These are phyloP conservation scores for Ataeniobius toweri DNA, from an alignment of 2,797 vertebrate genomes.

Conservation along the genomic window DNA sequence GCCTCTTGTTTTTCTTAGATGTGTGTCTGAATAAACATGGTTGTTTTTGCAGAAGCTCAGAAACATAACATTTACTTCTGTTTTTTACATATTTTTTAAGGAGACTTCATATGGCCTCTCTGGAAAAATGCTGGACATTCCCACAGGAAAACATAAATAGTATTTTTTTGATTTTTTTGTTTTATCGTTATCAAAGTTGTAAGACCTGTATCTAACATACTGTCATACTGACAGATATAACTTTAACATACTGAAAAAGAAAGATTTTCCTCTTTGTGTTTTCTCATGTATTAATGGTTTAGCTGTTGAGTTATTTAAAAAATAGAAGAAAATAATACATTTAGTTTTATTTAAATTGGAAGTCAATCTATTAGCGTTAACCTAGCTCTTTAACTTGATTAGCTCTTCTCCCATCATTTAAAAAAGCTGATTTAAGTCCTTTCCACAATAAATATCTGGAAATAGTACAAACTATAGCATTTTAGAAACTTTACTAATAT, in stretches of 20 bases:
- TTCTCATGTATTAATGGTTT: too few relatives aligned
- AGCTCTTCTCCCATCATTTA: too few relatives aligned
- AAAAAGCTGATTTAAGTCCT: not conserved
- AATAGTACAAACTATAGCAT: not conserved
- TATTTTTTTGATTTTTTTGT: not conserved
- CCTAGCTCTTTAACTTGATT: too few relatives aligned
- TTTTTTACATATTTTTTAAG: not conserved
- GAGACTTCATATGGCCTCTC: not conserved
- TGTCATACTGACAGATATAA: not conserved
- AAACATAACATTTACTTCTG: not conserved
- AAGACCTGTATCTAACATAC: too few relatives aligned
- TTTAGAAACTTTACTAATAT: not conserved
- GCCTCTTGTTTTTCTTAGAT: slow-evolving; percentile 51
- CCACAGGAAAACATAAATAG: not conserved
- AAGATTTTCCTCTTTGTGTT: not conserved
- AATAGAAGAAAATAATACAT: not conserved
- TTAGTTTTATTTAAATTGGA: not conserved
- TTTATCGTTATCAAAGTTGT: not conserved
- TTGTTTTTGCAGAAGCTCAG: not conserved
- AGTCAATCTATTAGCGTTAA: not conserved
- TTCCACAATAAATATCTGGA: not conserved
- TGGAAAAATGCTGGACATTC: not conserved
- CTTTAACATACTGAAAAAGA: not conserved
- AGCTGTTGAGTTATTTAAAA: too few relatives aligned
- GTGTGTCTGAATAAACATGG: not conserved